Base-by-base conservation (phyloP, 2,888 invertebrate genomes). In the Apamea monoglypha region DNA sequence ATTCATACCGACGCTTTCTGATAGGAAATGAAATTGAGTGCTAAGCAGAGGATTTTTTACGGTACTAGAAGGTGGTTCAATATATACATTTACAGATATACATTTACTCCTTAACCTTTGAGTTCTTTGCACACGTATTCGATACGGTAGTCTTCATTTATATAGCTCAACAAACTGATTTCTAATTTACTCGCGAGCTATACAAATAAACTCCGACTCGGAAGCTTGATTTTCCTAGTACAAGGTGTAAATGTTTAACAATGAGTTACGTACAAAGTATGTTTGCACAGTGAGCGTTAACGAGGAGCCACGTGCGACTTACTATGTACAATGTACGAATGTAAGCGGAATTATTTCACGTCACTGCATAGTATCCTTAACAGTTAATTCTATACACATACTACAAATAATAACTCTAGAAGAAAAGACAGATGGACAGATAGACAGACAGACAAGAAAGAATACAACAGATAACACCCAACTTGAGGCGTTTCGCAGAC, bases 371-470 rank as follows among this genome's bases (percentile, higher is more conserved):
- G 1, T n/a, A 18, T 25, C 64, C n/a, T 21, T 61, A 32, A 5
- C 32, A 25, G 4, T 32, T 44, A 79, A 1, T 50, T 61, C 44
- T 63, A 53, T n/a, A 82, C 44, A 82, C 3, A n/a, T 44, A 70
- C 64, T 67, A 83, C 32, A 56, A 56, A 69, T 25, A 1, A 67
- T 18, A 64, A 0, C 0, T 56, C 16, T 63, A 78, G 14, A 80
- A 80, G n/a, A 63, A 71, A 50, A 18, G 1, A 40, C 47, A 82
- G 61, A 88, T 70, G 56, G 61, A 88, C 76, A 81, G 61, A 71
- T 53, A 85, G 59, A 85, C 53, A 80, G 85, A 85, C 76, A 85
- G 88, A 88, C 78, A 85, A 81, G 81, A 84, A 66, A 82, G 74
- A 88, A 78, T 74, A 77, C 68, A 85, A 76, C 74, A 83, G 78